Conservation (phyloP, 1,140 invertebrate genomes). For the Choristoneura fumiferana region DNA sequence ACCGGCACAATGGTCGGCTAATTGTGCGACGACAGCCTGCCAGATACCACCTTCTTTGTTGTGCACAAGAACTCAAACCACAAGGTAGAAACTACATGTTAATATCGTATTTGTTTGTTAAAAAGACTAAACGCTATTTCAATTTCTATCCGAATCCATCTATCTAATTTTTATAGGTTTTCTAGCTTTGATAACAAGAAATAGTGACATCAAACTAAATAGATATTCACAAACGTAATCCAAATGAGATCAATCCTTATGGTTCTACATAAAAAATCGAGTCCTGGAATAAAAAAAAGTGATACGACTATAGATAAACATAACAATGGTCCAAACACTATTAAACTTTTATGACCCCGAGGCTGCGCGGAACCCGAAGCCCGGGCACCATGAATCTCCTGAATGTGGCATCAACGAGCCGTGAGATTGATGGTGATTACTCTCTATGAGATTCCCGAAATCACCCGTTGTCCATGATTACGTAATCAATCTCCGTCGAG, state of each 20-base stretch:
- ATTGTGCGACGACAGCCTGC: constrained; percentile 66
- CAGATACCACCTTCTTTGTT: constrained; percentile 37
- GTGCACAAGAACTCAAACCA: constrained; percentile 26
- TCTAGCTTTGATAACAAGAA: too few species aligned
- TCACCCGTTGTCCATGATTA: constrained; percentile 63
- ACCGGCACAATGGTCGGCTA: constrained; percentile 58
- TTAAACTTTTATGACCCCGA: not conserved
- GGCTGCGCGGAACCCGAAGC: not conserved
- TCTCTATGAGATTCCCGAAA: constrained; percentile 64
- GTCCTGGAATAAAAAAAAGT: too few species aligned
- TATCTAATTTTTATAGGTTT: too few species aligned
- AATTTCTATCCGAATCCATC: too few species aligned
- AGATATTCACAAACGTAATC: too few species aligned
- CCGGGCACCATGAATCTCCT: constrained; percentile 30
- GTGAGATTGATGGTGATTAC: constrained; percentile 67
- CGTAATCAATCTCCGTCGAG: constrained; percentile 70
- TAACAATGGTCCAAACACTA: not conserved
- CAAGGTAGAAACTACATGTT: too few species aligned
- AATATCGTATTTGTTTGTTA: too few species aligned
- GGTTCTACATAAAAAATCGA: too few species aligned
- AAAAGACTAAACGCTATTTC: too few species aligned
- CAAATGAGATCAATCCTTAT: too few species aligned
- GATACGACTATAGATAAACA: too few species aligned
- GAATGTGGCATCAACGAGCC: constrained; percentile 59
- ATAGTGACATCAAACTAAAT: too few species aligned